Evolutionary conservation across 2,888 invertebrate genomes (phyloP).

Genomic region (Agonopterix subpropinquella): DNA sequence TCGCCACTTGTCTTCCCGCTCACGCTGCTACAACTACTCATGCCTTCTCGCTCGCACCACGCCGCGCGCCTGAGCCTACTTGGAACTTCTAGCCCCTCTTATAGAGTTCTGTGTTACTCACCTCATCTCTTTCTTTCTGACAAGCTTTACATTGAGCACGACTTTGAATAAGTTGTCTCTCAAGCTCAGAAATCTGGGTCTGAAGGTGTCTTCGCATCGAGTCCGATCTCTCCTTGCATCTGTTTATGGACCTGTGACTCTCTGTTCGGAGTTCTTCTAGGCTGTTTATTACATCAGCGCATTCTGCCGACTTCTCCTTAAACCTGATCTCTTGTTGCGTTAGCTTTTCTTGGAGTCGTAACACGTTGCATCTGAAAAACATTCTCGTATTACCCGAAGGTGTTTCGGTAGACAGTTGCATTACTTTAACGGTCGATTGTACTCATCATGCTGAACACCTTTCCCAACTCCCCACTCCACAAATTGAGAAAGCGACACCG

Average conservation of each 20-base stretch:
- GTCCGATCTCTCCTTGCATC: slow-evolving; percentile 50
- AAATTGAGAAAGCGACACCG: too few relatives aligned
- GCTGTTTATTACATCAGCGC: slow-evolving; percentile 33
- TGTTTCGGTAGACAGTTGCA: too few relatives aligned
- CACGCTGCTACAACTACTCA: too few relatives aligned
- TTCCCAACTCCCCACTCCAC: too few relatives aligned
- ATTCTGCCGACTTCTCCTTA: slow-evolving; percentile 44
- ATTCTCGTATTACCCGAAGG: too few relatives aligned
- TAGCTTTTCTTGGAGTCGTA: slow-evolving; percentile 49
- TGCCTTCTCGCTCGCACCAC: too few relatives aligned
- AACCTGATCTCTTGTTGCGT: slow-evolving; percentile 36
- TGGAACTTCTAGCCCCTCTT: too few relatives aligned
- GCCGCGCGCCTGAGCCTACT: too few relatives aligned
- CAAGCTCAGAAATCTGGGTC: slow-evolving; percentile 54
- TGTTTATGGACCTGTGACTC: slow-evolving; percentile 30
- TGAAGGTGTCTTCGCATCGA: slow-evolving; percentile 50
- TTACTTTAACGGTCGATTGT: too few relatives aligned
- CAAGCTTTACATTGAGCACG: slow-evolving; percentile 51
- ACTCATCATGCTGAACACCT: too few relatives aligned
- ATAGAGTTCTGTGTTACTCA: too few relatives aligned
- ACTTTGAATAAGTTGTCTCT: slow-evolving; percentile 54
- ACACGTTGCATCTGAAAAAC: slow-evolving; percentile 30
- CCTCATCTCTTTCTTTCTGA: slow-evolving; percentile 63
- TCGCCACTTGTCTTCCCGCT: too few relatives aligned
- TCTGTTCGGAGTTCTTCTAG: slow-evolving; percentile 47